Conservation (phyloP, 2,797 vertebrate species). For the Alexandromys oeconomus region DNA sequence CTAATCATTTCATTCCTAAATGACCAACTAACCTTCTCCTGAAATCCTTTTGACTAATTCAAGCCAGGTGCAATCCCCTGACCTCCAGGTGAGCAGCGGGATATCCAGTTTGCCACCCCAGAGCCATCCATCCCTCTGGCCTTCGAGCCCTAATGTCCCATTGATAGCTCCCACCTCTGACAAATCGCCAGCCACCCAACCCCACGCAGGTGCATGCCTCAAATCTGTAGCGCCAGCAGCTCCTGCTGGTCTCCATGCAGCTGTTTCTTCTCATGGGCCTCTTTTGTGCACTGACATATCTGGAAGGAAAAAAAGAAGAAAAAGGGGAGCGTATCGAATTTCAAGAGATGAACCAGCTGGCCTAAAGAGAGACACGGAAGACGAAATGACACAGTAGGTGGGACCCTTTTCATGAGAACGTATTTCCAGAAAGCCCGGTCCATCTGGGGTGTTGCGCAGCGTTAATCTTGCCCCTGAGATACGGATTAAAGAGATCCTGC, state of each 20-base stretch:
- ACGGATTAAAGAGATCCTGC: constrained; percentile 68
- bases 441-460: constrained; percentile 31
- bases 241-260: constrained; percentile 67
- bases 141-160: constrained; percentile 3
- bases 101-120: constrained; percentile 67
- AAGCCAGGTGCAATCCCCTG: constrained; percentile 71
- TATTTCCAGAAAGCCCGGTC: constrained; percentile 74
- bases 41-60: constrained; percentile 75
- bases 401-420: constrained; percentile 77
- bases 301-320: background rate
- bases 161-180: constrained; percentile 55
- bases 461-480: constrained; percentile 80
- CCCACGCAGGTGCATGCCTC: constrained; percentile 73
- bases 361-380: constrained; percentile 69
- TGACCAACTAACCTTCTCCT: constrained; percentile 58
- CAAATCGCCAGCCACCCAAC: constrained; percentile 61
- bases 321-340: constrained; percentile 72
- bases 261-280: constrained; percentile 80
- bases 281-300: constrained; percentile 79
- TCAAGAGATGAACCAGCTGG: constrained; percentile 83
- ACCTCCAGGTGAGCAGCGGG: constrained; percentile 67
- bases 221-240: constrained; percentile 70
- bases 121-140: constrained; percentile 67
- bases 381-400: constrained; percentile 63
- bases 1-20: constrained; percentile 76